Percentiles rank a stretch among this genome's conserved stretches.
Conservation (phyloP, 2,113 vertebrate species). For the Ceyx melanurus region DNA sequence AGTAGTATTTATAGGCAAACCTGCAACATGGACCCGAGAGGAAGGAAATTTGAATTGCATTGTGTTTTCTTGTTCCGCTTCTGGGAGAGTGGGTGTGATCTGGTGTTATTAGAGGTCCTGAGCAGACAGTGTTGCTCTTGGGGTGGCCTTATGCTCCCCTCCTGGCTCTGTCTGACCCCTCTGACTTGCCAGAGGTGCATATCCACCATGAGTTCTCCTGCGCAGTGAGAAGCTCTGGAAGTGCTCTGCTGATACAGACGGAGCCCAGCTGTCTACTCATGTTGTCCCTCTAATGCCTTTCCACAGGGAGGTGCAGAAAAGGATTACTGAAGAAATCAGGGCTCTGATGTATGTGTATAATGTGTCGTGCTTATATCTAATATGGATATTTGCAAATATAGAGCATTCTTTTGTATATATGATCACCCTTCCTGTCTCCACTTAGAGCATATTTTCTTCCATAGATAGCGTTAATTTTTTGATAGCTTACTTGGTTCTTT, state of each 20-base stretch:
- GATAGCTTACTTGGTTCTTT: not conserved
- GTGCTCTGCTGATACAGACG: not conserved
- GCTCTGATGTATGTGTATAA: not conserved
- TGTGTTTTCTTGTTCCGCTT: not conserved
- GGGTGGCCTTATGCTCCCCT: not conserved
- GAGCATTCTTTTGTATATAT: not conserved
- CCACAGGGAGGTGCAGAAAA: not conserved
- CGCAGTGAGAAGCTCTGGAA: not conserved
- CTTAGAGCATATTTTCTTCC: not conserved
- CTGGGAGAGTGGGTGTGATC: not conserved
- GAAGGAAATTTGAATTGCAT: not conserved
- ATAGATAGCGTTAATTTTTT: not conserved
- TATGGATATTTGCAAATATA: fast-evolving
- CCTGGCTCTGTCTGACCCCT: fast-evolving
- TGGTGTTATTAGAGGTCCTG: not conserved
- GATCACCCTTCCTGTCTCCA: not conserved
- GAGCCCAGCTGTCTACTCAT: not conserved
- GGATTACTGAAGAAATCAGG: not conserved
- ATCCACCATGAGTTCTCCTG: not conserved
- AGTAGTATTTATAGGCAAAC: not conserved
- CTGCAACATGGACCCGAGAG: not conserved
- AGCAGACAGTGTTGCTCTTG: not conserved
- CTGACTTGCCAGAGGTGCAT: not conserved
- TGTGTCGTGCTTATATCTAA: not conserved
- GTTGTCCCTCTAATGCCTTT: not conserved